Evolutionary conservation across 2,113 vertebrate species (phyloP), one percentile per base, ranked within the genome.

Genomic region (Cacatua alba): DNA sequence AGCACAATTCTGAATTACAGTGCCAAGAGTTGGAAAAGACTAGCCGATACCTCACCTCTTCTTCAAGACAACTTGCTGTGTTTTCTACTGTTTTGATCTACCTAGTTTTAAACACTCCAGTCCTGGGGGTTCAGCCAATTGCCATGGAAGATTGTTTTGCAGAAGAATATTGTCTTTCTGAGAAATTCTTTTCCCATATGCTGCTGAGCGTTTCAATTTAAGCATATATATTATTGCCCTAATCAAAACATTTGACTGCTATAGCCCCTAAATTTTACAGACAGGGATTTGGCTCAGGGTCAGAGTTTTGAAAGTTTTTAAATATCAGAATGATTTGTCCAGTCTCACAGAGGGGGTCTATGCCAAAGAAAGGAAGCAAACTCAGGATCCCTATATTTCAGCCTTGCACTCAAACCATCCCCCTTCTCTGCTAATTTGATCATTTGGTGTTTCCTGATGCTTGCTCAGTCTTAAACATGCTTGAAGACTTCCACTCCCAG

Each of bases 401-500:
- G 60, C 41, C 39, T 71, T 23, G 5, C 35, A 63, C 14, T 70
- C 43, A 81, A 64, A 83, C 17, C 44, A 74, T 76, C 52, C 63
- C 52, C 63, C 25, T 4, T 37, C 19, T 80, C 33, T 87, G 72
- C 28, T 88, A n/a, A 80, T 93, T 83, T 46, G 46, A 63, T 63
- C 33, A 59, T 68, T 86, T 57, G 35, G 57, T 86, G 77, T 67
- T 90, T 93, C 85, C 85, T 72, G 31, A 48, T 82, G 53, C 20
- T 91, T 76, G 26, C 17, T 52, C 62, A n/a, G 57, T 25, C 57
- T 69, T 76, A 87, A 89, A 78, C 75, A 80, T 13, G 17, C 37
- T 79, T 64, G 62, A 89, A 93, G 82, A 86, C 59, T 77, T 85
- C 76, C 71, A 88, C n/a, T 91, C 78, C 81, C 68, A 84, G 68